These are phyloP conservation scores for Rhyacophila evoluta DNA, from an alignment of 2,888 invertebrate genomes.

Conservation along the genomic window DNA sequence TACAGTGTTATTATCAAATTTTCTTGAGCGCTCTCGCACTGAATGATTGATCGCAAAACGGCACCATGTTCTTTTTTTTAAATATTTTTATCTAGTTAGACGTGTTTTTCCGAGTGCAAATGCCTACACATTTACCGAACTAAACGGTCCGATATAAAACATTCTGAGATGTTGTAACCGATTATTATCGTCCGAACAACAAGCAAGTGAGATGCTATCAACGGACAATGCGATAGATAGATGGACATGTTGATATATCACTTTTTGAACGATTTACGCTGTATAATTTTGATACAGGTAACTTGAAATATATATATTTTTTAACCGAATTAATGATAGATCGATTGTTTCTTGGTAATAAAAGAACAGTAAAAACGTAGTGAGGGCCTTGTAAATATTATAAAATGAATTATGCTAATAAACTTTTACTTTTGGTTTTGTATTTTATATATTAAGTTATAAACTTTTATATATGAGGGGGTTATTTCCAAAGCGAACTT, in stretches of 20 bases:
- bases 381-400: no score
- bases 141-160: background rate
- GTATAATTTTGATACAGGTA: background rate
- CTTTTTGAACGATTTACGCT: background rate
- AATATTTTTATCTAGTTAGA: background rate
- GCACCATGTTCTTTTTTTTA: background rate
- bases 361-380: no score
- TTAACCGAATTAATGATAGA: background rate
- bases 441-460: no score
- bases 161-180: background rate
- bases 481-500: no score
- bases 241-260: conserved; percentile 9
- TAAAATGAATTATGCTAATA: no score
- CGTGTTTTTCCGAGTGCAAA: background rate
- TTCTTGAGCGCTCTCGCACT: background rate
- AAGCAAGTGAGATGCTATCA: background rate
- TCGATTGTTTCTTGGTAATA: background rate
- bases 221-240: background rate
- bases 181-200: background rate
- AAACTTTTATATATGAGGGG: no score
- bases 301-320: background rate
- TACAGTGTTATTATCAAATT: no score
- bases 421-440: no score
- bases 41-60: conserved; percentile 7
- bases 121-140: conserved; percentile 4